Base-by-base conservation (phyloP, 2,888 invertebrate genomes). In the Perithous albicinctus region DNA sequence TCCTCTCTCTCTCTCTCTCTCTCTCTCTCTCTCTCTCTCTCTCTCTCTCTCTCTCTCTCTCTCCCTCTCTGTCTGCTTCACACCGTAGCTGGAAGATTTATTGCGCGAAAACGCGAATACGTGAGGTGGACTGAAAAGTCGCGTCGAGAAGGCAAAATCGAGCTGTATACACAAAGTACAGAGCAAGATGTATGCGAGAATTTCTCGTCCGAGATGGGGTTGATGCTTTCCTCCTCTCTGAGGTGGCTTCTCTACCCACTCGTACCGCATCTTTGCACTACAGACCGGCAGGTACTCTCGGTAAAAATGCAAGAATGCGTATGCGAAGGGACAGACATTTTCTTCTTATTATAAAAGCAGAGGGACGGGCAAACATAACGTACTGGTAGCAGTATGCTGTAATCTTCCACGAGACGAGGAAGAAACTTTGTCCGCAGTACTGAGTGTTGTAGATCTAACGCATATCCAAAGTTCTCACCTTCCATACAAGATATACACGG, bases 51-150 rank as follows among this genome's bases (percentile, higher is more conserved):
- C n/a, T n/a, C n/a, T n/a, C n/a, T n/a, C n/a, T n/a, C n/a, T n/a
- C n/a, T n/a, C n/a, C n/a, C n/a, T 29, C 51, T 69, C 23, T 18
- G 43, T 56, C 46, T 35, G 26, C 43, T 63, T 43, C 54, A 15
- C 63, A 54, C 12, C 18, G 26, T 38, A 38, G 72, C 38, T 32
- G 15, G 59, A 78, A 82, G 80, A 84, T 84, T 84, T 82, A 84
- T 84, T 78, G 77, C 78, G 79, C 78, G 78, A 75, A 77, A 84
- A 80, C 63, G 79, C 76, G 74, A 84, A 76, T 75, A 78, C 61
- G 66, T 74, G 73, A 61, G 72, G 69, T 78, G 75, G 73, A 82
- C 75, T 70, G 77, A 82, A 82, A 84, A 82, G 78, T 73, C 78
- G 43, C 69, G 67, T 51, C 61, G 72, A 26, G 67, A 70, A 64